Base-by-base conservation (phyloP, 64 coral and sea anemone genomes). In the Montipora efflorescens region DNA sequence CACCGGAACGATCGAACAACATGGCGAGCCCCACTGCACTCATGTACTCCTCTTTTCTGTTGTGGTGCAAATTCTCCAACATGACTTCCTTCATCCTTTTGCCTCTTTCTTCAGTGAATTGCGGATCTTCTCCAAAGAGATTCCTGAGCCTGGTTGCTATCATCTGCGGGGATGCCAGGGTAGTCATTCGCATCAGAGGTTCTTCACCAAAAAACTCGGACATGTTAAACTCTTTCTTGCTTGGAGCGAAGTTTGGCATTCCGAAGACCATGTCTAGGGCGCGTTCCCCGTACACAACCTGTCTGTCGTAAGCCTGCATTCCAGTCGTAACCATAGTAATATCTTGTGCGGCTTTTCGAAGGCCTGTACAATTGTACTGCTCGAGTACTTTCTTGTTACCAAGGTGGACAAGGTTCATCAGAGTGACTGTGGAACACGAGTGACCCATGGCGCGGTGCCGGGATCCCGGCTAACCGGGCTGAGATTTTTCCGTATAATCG, bases 241-340 rank as follows among this genome's bases (percentile, higher is more conserved):
- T 67, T 51, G 90, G 78, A 23, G 76, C 58, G 15, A 88, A 89
- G 59, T 94, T 77, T 12, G 76, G 76, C 55, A 93, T 77, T 0
- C 89, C 94, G 15, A 96, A 93, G 8, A 96, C 95, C 84, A 96
- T 88, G 71, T 96, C 95, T 18, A 96, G 84, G 7, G 95, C 95
- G 1, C 95, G 90, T 78, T 68, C 79, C 21, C 95, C 95, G 50
- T 96, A 96, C 9, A 96, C 87, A 23, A 76, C 16, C 78, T 96
- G 95, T 50, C 83, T 92, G 14, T 77, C 53, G 77, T 96, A 79
- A 80, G 95, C 90, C 46, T 77, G 59, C 0, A 13, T 16, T 13
- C 76, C 89, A 10, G 89, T 91, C 2, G 83, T 91, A 36, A 95
- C 78, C 13, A 43, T 73, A n/a, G 78, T 80, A 22, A 91, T 89